phyloP scores from a whole-genome alignment of 2,888 invertebrate genomes.

The Dicyrtoma fusca region DNA sequence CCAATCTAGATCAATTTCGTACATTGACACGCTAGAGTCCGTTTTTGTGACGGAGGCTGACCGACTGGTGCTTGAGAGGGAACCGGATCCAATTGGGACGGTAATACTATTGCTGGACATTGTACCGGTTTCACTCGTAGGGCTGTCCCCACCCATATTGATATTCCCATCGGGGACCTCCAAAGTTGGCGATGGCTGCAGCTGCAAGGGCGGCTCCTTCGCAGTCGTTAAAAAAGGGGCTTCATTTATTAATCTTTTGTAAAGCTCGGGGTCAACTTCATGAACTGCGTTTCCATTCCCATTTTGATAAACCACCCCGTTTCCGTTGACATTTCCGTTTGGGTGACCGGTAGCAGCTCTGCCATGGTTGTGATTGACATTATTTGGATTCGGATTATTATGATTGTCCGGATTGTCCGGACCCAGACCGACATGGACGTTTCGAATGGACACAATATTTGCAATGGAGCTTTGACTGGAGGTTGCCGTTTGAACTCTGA shows the following conservation, averaged over 20 bases:
- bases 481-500: background rate
- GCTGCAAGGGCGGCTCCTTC: constrained; percentile 6
- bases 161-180: background rate
- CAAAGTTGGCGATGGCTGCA: background rate
- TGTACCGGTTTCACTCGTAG: background rate
- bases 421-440: background rate
- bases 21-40: constrained; percentile 16
- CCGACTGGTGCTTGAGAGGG: background rate
- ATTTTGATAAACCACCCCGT: background rate
- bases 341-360: no score
- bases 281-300: background rate
- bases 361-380: no score
- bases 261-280: constrained; percentile 25
- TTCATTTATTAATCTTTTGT: constrained; percentile 38
- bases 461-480: background rate
- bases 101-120: constrained; percentile 7
- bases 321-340: background rate
- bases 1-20: constrained; percentile 37
- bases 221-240: constrained; percentile 30
- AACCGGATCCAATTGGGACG: background rate
- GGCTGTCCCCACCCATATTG: constrained; percentile 3
- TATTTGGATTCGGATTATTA: no score
- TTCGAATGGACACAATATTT: background rate
- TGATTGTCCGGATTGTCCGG: no score
- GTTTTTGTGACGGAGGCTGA: background rate